Base-by-base conservation (phyloP, 2,888 invertebrate genomes). In the Sisyra nigra region DNA sequence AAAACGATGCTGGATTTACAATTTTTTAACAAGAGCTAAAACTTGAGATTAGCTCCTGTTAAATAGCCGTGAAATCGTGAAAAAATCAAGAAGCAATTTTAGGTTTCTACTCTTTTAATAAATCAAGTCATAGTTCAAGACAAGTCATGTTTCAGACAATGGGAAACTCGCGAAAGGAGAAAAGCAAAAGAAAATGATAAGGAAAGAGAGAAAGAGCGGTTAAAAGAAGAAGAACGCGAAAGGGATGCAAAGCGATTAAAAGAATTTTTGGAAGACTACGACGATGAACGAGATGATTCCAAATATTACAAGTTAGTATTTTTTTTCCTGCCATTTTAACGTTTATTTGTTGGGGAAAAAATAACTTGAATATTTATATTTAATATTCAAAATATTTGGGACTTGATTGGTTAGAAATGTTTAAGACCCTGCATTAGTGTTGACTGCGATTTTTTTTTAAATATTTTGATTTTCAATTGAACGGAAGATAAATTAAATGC, bases 251-350 rank as follows among this genome's bases (percentile, higher is more conserved):
- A 89, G 65, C 72, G 89, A 35, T 72, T 98, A 43, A 92, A 93
- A 63, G 92, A 96, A 68, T 99, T 99, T 64, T 73, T 98, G 3
- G 98, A 98, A 66, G 97, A 98, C 63, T 99, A 99, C 58, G 96
- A 97, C 57, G 98, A 98, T 62, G 94, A 96, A 63, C 72, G 93
- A 42, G 94, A 97, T 62, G 98, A 98, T 61, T 74, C 84, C 40
- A 96, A 96, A 67, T 98, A 88, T 67, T 98, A 96, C 70, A 92
- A 88, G 79, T 77, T 57, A 61, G 68, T 57, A 29, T 17, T 41
- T 33, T 24, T 35, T 34, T 1, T n/a, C 10, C 29, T n/a, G 30
- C 7, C 18, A n/a, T 24, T 42, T 40, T 35, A 24, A 33, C 10
- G 8, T 45, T 41, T 39, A 44, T n/a, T n/a, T n/a, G n/a, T n/a